Percentiles rank a stretch among this genome's conserved stretches.
These are phyloP conservation scores for Drosophila ironensis DNA, from an alignment of 1,140 invertebrate genomes.

Conservation along the genomic window DNA sequence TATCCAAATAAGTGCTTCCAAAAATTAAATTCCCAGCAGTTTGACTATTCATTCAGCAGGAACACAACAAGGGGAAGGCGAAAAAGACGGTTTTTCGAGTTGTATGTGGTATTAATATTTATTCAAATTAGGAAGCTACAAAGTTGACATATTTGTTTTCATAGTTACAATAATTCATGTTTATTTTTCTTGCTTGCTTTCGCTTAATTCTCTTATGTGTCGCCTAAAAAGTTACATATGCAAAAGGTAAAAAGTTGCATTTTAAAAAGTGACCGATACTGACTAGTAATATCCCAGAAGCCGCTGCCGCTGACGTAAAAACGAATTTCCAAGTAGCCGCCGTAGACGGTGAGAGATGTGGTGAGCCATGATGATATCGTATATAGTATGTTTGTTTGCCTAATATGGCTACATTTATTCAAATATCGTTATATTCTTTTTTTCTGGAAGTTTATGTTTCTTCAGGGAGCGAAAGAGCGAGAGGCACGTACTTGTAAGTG, in stretches of 20 bases:
- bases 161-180: slow-evolving; percentile 61
- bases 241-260: slow-evolving; percentile 65
- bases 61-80: neutral
- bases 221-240: slow-evolving; percentile 65
- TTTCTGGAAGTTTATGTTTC: neutral
- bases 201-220: slow-evolving; percentile 50
- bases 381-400: no score
- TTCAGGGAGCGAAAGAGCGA: slow-evolving; percentile 8
- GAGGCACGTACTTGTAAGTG: slow-evolving; percentile 22
- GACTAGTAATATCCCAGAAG: slow-evolving; percentile 1
- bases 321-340: slow-evolving; percentile 16
- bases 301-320: slow-evolving; percentile 12
- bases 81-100: neutral
- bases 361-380: no score
- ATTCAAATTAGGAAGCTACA: slow-evolving; percentile 77
- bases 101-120: slow-evolving; percentile 54
- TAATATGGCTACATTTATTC: no score
- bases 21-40: neutral
- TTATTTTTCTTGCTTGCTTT: slow-evolving; percentile 3
- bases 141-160: slow-evolving; percentile 62
- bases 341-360: neutral
- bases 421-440: no score
- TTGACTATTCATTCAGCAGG: no score
- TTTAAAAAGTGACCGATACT: slow-evolving; percentile 44
- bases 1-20: slow-evolving; percentile 64